Percentiles rank a stretch among this genome's conserved stretches.
Conservation (phyloP, 2,888 invertebrate genomes). For the Seira musarum region DNA sequence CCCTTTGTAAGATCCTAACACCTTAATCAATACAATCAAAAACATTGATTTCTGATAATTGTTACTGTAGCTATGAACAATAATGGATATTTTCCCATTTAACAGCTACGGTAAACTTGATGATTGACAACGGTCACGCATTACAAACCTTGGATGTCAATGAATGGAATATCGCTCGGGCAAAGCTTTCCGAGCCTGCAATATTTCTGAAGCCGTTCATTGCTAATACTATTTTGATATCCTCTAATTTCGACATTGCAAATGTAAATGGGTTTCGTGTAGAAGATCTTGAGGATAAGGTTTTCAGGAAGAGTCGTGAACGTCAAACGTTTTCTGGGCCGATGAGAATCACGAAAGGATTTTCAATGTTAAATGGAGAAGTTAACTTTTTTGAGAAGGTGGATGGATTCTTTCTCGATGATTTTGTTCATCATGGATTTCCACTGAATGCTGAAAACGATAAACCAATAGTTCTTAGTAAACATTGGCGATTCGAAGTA, state of each 20-base stretch:
- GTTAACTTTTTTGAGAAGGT: constrained; percentile 34
- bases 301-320: constrained; percentile 47
- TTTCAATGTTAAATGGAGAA: constrained; percentile 33
- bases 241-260: background rate
- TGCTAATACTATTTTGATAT: background rate
- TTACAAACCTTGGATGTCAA: constrained; percentile 25
- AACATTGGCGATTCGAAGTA: constrained; percentile 44
- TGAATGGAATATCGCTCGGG: constrained; percentile 17
- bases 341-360: constrained; percentile 13
- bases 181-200: constrained; percentile 29
- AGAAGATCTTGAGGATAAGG: constrained; percentile 12
- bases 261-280: constrained; percentile 54
- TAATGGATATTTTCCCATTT: background rate
- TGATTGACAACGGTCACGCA: background rate
- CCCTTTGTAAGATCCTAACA: constrained; percentile 55
- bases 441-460: constrained; percentile 36
- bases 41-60: too few relatives aligned
- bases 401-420: constrained; percentile 44
- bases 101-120: constrained; percentile 13
- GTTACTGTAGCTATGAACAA: too few relatives aligned
- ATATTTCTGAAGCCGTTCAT: constrained; percentile 35
- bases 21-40: background rate
- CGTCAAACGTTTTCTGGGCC: constrained; percentile 53
- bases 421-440: constrained; percentile 54
- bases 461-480: constrained; percentile 23